phyloP scores from a whole-genome alignment of 2,113 vertebrate genomes.

The Cettia cetti region DNA sequence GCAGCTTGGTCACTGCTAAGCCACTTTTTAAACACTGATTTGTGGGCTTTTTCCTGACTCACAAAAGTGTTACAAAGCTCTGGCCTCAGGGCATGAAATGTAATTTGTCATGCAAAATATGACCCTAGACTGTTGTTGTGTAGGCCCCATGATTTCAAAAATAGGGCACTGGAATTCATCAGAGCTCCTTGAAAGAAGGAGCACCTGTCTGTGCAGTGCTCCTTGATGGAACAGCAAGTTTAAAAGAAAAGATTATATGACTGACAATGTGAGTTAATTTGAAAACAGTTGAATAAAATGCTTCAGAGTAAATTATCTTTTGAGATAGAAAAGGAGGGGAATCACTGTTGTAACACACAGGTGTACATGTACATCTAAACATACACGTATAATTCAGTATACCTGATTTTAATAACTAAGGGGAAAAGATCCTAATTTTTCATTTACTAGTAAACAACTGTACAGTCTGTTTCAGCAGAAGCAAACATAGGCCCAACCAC shows the following conservation, averaged over 20 bases:
- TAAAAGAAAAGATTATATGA: not conserved
- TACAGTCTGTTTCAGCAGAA: not conserved
- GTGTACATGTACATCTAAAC: not conserved
- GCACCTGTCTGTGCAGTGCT: not conserved
- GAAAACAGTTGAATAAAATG: not conserved
- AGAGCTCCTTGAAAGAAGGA: not conserved
- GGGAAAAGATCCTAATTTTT: not conserved
- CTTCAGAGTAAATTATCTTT: not conserved
- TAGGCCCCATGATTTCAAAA: not conserved
- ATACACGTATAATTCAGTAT: not conserved
- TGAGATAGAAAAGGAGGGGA: not conserved
- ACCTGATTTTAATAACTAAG: not conserved
- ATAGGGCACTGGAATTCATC: not conserved
- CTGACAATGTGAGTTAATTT: not conserved
- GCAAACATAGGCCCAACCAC: not conserved
- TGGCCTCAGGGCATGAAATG: not conserved
- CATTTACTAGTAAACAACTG: not conserved
- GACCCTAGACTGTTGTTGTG: accelerated
- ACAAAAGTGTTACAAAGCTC: not conserved
- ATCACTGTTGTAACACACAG: not conserved
- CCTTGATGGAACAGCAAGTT: not conserved
- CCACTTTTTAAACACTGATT: not conserved
- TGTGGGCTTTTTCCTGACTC: not conserved
- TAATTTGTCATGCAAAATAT: not conserved
- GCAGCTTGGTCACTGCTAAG: not conserved